A percentile compares a stretch with the other conserved stretches of the same genome.
Evolutionary conservation across 2,888 invertebrate species (phyloP).

Genomic region (Tipula unca): DNA sequence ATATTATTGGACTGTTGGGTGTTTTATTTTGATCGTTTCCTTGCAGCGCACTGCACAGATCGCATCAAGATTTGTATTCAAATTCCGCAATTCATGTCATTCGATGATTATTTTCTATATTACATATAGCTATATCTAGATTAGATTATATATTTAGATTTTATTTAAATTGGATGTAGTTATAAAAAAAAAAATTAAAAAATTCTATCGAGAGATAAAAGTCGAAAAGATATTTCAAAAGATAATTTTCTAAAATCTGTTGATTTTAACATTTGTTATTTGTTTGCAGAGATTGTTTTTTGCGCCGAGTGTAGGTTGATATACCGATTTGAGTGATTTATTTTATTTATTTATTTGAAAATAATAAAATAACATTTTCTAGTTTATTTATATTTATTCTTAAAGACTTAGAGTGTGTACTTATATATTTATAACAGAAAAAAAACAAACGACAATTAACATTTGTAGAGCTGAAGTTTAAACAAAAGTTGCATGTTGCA

Average conservation of each 20-base stretch:
- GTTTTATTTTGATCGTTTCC: background rate
- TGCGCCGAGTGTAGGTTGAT: background rate
- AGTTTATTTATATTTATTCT: background rate
- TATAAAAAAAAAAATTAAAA: background rate
- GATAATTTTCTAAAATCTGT: background rate
- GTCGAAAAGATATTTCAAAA: background rate
- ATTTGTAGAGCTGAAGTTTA: background rate
- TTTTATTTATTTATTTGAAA: background rate
- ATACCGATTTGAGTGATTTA: background rate
- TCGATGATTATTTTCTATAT: background rate
- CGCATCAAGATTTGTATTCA: background rate
- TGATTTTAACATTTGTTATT: background rate
- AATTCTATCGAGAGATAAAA: background rate
- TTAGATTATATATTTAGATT: background rate
- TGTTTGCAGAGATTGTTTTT: background rate
- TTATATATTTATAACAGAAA: background rate
- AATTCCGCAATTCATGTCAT: background rate
- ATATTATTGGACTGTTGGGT: background rate
- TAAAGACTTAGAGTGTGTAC: background rate
- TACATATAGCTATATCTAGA: background rate
- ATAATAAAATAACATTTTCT: background rate
- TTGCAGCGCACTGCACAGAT: background rate
- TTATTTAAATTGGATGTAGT: background rate
- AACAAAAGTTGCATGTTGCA: background rate
- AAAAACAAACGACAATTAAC: background rate